phyloP scores from a whole-genome alignment of 2,113 vertebrate species.

The Sander lucioperca region DNA sequence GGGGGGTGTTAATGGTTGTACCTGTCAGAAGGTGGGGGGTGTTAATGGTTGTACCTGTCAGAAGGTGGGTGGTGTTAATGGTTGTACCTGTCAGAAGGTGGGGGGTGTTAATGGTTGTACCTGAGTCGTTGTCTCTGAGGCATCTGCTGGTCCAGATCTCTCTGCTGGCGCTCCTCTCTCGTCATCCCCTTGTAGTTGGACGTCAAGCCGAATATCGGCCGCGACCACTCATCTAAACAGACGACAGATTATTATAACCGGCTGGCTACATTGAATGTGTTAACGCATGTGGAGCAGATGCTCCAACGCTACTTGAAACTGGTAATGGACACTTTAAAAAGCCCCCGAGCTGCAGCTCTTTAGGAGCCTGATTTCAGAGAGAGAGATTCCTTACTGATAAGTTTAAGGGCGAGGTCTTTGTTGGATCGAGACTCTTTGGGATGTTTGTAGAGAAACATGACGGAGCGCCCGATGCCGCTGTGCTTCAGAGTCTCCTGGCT shows the following conservation, averaged over 20 bases:
- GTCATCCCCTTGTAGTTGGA: constrained; percentile 99
- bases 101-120: not conserved
- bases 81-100: too few relatives aligned
- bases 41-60: too few relatives aligned
- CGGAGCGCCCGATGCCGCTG: constrained; percentile 96
- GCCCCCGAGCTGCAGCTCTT: too few relatives aligned
- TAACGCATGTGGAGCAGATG: too few relatives aligned
- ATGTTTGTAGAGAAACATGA: constrained; percentile 99
- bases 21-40: too few relatives aligned
- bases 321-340: too few relatives aligned
- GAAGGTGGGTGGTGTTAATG: too few relatives aligned
- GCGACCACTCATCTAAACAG: constrained; percentile 94
- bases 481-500: constrained; percentile 98
- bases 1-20: too few relatives aligned
- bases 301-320: too few relatives aligned
- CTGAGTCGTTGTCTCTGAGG: constrained; percentile 91
- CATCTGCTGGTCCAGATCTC: constrained; percentile 98
- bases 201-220: constrained; percentile 96
- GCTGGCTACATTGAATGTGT: too few relatives aligned
- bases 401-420: constrained; percentile 97
- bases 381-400: constrained; percentile 91
- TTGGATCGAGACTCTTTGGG: constrained; percentile 96
- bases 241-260: too few relatives aligned
- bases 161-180: constrained; percentile 96
- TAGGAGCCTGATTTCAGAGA: too few relatives aligned